Base-by-base conservation (phyloP, 2,797 vertebrate genomes). In the Pempheris klunzingeri region DNA sequence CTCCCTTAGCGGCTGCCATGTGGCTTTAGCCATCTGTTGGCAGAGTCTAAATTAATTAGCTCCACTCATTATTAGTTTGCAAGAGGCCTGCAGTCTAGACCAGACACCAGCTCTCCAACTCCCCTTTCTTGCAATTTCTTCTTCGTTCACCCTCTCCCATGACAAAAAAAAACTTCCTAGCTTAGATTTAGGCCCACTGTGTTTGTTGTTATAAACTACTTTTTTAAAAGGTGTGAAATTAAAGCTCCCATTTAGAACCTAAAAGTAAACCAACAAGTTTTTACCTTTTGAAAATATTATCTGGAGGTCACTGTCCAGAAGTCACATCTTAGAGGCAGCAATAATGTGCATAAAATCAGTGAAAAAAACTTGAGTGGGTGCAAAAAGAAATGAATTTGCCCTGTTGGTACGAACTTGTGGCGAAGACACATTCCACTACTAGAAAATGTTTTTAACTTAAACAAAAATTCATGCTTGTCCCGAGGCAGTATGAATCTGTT, bases 1-100 rank as follows among this genome's bases (percentile, higher is more conserved):
- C 90, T 92, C 93, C 92, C 87, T 92, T 75, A 91, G 87, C 64
- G 86, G 87, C 85, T 91, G 90, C 88, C 94, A 95, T 95, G 95
- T 92, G 93, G 93, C 87, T 95, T 94, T 87, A 93, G 94, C 94
- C 95, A 96, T 95, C 95, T 95, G 95, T 92, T 95, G 92, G 93
- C 90, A 93, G 88, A 90, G 90, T 90, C 90, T 93, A 95, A 94
- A 95, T 95, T 94, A 95, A 95, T 95, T 94, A 95, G 92, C 92
- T 95, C 88, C 88, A 92, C 93, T 94, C 92, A 93, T 94, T 94
- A 93, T 88, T 88, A 92, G 89, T 94, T 94, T 93, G 88, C 85
- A 87, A 90, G 87, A 90, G 85, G 87, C 90, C 85, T 90, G 85
- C 86, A 92, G 87, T 91, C 77, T 86, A 90, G 93, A 92, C 75